These are phyloP conservation scores for Indicator indicator DNA, from an alignment of 2,113 vertebrate species.

Conservation along the genomic window DNA sequence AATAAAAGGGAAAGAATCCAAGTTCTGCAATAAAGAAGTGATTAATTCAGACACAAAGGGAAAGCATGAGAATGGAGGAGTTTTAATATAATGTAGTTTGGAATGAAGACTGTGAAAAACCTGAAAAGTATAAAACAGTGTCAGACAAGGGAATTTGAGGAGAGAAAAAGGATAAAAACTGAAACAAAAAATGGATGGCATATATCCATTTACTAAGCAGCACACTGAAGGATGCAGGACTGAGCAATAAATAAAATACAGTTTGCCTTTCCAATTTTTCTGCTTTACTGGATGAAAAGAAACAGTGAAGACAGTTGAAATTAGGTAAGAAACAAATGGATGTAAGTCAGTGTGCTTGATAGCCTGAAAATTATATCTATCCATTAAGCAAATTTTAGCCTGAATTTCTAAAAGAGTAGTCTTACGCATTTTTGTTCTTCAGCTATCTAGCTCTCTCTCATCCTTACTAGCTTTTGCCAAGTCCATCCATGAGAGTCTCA, in stretches of 20 bases:
- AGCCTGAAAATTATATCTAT: background rate
- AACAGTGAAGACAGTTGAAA: background rate
- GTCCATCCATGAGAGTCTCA: background rate
- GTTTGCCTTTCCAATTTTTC: background rate
- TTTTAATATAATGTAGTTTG: slow-evolving; percentile 41
- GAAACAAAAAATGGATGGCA: background rate
- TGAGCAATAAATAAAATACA: background rate
- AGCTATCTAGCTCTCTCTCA: background rate
- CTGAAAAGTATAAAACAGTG: background rate
- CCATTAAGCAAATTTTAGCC: background rate
- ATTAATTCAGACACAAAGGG: slow-evolving; percentile 31
- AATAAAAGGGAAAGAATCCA: slow-evolving; percentile 28
- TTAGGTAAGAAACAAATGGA: background rate
- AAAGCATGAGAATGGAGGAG: slow-evolving; percentile 48
- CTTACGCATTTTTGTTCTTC: background rate
- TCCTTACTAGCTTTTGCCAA: background rate
- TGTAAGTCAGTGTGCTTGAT: background rate
- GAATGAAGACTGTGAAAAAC: slow-evolving; percentile 25
- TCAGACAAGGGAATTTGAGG: background rate
- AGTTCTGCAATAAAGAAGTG: slow-evolving; percentile 51
- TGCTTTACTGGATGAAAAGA: background rate
- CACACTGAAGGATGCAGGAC: background rate
- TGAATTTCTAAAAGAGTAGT: background rate
- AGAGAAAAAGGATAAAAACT: background rate
- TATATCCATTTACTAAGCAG: background rate